phyloP scores from a whole-genome alignment of 2,888 invertebrate genomes.

The Drosophila crucigera region DNA sequence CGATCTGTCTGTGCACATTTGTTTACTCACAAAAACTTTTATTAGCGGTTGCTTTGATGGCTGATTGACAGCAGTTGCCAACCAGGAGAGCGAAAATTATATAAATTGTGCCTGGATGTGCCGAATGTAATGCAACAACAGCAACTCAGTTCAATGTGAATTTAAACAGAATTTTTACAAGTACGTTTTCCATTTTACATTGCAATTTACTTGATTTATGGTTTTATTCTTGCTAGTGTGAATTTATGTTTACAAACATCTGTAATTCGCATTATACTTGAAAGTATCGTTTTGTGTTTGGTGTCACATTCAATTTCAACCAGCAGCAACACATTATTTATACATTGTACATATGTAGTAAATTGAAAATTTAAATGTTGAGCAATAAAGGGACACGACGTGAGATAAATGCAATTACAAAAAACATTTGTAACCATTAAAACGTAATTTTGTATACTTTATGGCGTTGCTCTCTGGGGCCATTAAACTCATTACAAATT shows the following conservation, averaged over 20 bases:
- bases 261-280: neutral
- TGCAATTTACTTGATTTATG: neutral
- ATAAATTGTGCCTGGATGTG: neutral
- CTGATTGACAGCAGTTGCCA: conserved; percentile 15
- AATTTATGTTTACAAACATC: neutral
- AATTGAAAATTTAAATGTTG: conserved; percentile 29
- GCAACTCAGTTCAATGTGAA: neutral
- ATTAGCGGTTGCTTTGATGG: conserved; percentile 15
- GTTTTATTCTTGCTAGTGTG: neutral
- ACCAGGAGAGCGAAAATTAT: neutral
- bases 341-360: conserved; percentile 9
- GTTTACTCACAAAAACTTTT: conserved; percentile 7
- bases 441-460: conserved; percentile 66
- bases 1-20: neutral
- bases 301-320: neutral
- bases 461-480: conserved; percentile 54
- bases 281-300: neutral
- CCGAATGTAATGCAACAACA: neutral
- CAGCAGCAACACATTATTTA: neutral
- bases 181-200: neutral
- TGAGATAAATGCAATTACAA: conserved; percentile 74
- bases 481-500: conserved; percentile 71
- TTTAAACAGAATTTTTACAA: neutral
- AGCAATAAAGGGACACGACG: conserved; percentile 38
- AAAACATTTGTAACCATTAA: conserved; percentile 70